phyloP scores from a whole-genome alignment of 2,113 vertebrate species.

The Lonchura striata region DNA sequence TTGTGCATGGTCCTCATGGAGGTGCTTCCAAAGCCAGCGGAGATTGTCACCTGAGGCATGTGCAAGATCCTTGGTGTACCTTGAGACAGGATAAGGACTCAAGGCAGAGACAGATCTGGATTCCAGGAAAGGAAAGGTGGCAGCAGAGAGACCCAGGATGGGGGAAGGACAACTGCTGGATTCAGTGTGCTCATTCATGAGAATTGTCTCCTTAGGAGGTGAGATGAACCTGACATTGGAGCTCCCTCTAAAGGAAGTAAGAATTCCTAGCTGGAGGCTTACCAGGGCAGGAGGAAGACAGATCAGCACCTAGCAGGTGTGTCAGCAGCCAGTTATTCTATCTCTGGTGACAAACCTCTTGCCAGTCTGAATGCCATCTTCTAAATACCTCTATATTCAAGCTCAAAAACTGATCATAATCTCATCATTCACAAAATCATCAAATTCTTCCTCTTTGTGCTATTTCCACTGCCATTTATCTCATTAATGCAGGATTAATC shows the following conservation, averaged over 20 bases:
- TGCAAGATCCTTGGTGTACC: neutral
- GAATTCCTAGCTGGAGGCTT: neutral
- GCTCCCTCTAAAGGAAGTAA: neutral
- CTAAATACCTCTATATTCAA: neutral
- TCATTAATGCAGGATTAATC: neutral
- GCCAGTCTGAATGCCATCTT: neutral
- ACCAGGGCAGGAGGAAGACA: neutral
- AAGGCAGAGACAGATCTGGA: neutral
- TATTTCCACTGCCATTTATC: neutral
- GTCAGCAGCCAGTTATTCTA: neutral
- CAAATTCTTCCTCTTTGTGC: neutral
- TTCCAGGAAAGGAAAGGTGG: neutral
- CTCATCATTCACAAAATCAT: neutral
- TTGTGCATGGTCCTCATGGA: neutral
- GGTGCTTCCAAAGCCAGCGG: neutral
- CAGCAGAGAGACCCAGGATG: neutral
- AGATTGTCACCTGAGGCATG: neutral
- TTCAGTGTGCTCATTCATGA: neutral
- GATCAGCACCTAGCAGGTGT: neutral
- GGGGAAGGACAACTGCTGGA: neutral
- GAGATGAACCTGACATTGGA: neutral
- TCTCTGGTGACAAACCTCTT: neutral
- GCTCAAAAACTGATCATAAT: neutral
- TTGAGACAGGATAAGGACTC: neutral
- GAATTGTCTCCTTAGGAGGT: neutral